Evolutionary conservation across 2,888 invertebrate species (phyloP), one percentile per base, ranked within the genome.

Genomic region (Cheilosia urbana): DNA sequence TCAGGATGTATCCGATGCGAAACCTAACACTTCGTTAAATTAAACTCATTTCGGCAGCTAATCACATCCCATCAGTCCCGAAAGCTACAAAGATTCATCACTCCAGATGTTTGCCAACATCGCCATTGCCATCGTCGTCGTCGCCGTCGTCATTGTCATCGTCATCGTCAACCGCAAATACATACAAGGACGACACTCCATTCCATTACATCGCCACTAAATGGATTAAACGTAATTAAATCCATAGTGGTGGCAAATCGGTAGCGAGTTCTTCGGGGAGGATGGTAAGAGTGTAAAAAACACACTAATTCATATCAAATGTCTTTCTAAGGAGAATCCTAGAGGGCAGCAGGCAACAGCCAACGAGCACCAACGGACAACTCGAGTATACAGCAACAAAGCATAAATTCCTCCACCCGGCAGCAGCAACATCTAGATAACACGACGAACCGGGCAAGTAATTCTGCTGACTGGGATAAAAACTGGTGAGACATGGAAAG

Each of bases 41-140:
- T 79, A 79, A 79, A 79, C 79, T 72, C 79, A 79, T 79, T 79
- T 79, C 79, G 65, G 71, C 79, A 79, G 79, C 79, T 79, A 79
- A 79, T 79, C 79, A 72, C 79, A 79, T 66, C 79, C 72, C 79
- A 79, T 79, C 79, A 79, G 65, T 72, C 42, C 72, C 79, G 72
- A 79, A 79, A 71, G 65, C 65, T 72, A 79, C 72, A 79, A 65
- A 66, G 79, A 79, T 79, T 79, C 79, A 79, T 79, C 79, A 79
- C 65, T 72, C 58, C 63, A 72, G 72, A 79, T 79, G 72, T 72
- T 79, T 65, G 45, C 65, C 45, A 58, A 69, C 47, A 58, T 55
- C 78, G 55, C 53, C 47, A 42, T 49, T 40, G 53, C 49, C 27
- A 51, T 55, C 37, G 30, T 21, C 45, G 5, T 24, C 45, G 58